A percentile compares a stretch with the other conserved stretches of the same genome.
These are phyloP conservation scores for Pandemis corylana DNA, from an alignment of 2,888 invertebrate genomes.

Conservation along the genomic window DNA sequence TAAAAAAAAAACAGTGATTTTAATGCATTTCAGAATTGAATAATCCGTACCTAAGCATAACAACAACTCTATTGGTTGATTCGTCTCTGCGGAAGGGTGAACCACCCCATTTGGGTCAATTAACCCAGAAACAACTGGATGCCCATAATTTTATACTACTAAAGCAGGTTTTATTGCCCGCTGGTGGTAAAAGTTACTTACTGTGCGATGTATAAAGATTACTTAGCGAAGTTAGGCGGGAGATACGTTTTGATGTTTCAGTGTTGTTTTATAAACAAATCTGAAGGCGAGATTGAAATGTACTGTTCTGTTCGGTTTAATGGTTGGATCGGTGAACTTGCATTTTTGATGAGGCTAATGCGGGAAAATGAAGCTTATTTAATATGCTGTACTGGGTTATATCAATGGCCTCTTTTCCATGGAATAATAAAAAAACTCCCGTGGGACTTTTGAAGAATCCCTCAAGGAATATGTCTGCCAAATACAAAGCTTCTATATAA, in stretches of 20 bases:
- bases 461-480: too few species aligned
- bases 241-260: slow-evolving; percentile 44
- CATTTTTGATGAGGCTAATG: background rate
- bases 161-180: slow-evolving; percentile 57
- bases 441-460: too few species aligned
- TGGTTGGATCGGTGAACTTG: background rate
- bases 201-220: slow-evolving; percentile 59
- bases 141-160: slow-evolving; percentile 64
- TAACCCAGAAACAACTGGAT: slow-evolving; percentile 59
- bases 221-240: slow-evolving; percentile 45
- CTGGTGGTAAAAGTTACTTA: slow-evolving; percentile 53
- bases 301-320: slow-evolving; percentile 1
- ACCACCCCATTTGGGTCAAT: slow-evolving; percentile 54
- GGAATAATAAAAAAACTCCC: too few species aligned
- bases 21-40: too few species aligned
- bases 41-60: too few species aligned
- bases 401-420: too few species aligned
- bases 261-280: slow-evolving; percentile 22
- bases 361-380: background rate
- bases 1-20: too few species aligned
- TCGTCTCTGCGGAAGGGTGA: background rate
- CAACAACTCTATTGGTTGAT: too few species aligned
- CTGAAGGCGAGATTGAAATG: slow-evolving; percentile 18
- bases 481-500: too few species aligned
- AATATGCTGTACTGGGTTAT: background rate